These are phyloP conservation scores for Protaetia brevitarsis DNA, from an alignment of 1,140 invertebrate species.

Conservation along the genomic window DNA sequence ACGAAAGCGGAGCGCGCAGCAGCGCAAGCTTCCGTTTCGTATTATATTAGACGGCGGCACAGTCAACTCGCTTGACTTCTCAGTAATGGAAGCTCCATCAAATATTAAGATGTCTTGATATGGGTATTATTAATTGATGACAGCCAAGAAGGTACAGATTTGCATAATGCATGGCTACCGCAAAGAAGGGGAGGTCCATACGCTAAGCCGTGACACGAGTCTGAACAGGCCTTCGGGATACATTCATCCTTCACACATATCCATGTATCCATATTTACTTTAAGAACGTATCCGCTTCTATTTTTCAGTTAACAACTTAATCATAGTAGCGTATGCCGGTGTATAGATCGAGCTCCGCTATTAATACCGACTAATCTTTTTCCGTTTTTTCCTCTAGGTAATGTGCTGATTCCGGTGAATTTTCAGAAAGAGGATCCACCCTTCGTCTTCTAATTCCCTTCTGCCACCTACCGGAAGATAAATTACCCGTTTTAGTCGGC, in stretches of 20 bases:
- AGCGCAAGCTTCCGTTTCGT: conserved; percentile 25
- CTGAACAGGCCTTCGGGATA: conserved; percentile 24
- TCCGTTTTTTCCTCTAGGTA: conserved; percentile 27
- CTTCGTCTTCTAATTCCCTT: conserved; percentile 30
- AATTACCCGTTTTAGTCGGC: conserved; percentile 36
- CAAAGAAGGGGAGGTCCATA: conserved; percentile 12
- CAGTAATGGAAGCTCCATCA: conserved; percentile 47
- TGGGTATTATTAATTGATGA: conserved; percentile 53
- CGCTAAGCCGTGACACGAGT: conserved; percentile 23
- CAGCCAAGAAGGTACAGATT: conserved; percentile 43
- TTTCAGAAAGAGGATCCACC: conserved; percentile 28
- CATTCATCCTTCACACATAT: conserved; percentile 17
- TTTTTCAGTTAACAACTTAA: background rate
- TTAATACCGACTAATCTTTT: conserved; percentile 31
- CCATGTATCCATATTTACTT: background rate
- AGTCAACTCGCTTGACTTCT: conserved; percentile 20
- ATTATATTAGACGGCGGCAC: conserved; percentile 1
- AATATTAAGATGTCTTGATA: conserved; percentile 50
- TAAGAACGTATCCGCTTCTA: background rate
- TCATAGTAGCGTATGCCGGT: background rate
- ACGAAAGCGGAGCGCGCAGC: background rate
- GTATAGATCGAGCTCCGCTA: conserved; percentile 6
- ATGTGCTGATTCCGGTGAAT: conserved; percentile 36
- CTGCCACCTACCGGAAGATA: conserved; percentile 33
- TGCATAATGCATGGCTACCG: conserved; percentile 45